These are phyloP conservation scores for Tursiops truncatus DNA, from an alignment of 2,113 vertebrate species.

Conservation along the genomic window DNA sequence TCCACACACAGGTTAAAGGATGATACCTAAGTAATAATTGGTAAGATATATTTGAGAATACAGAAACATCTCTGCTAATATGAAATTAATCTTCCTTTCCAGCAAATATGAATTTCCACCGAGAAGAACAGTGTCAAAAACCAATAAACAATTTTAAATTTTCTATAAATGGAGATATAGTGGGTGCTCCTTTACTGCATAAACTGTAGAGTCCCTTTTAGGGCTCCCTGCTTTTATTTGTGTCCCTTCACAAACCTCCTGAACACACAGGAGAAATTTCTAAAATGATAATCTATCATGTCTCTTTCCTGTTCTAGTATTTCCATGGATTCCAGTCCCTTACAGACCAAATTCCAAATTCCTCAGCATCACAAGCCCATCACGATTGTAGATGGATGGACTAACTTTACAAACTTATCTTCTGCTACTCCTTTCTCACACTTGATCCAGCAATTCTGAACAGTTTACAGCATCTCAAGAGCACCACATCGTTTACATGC, in stretches of 20 bases:
- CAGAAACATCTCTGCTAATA: neutral
- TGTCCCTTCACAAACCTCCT: neutral
- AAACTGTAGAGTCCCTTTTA: neutral
- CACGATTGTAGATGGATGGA: neutral
- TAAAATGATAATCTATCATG: neutral
- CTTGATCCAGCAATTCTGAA: neutral
- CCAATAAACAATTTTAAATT: neutral
- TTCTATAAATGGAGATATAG: neutral
- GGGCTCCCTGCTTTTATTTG: neutral
- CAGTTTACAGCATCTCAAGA: neutral
- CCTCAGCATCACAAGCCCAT: neutral
- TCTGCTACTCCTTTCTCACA: neutral
- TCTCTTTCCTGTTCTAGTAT: neutral
- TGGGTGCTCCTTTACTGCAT: neutral
- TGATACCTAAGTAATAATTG: neutral
- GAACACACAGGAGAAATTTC: neutral
- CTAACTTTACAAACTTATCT: neutral
- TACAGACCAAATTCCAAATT: neutral
- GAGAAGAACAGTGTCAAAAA: neutral
- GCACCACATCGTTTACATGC: neutral
- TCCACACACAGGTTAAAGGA: neutral
- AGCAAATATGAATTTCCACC: neutral
- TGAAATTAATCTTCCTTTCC: neutral
- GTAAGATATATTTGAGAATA: constrained; percentile 10
- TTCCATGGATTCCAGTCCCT: neutral